phyloP scores from a whole-genome alignment of 2,888 invertebrate genomes.

The Erebia epiphron region DNA sequence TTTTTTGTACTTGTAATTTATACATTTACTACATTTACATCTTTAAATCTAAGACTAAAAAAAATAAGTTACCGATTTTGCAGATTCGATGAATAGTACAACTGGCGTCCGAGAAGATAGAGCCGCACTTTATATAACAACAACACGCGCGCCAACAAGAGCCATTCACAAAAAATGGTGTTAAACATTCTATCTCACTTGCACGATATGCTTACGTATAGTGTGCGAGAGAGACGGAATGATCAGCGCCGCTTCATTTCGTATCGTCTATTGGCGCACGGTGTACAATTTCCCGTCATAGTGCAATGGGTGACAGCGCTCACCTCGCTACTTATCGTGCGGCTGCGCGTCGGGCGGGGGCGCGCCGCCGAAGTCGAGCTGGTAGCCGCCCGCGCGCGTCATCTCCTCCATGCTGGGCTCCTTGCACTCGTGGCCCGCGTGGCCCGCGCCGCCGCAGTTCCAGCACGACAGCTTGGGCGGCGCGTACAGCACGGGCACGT shows the following conservation, averaged over 20 bases:
- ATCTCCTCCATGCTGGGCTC: slow-evolving; percentile 97
- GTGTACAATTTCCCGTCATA: slow-evolving; percentile 42
- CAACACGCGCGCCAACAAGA: not conserved
- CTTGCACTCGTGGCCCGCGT: slow-evolving; percentile 93
- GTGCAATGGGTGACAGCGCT: slow-evolving; percentile 55
- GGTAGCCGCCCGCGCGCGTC: slow-evolving; percentile 88
- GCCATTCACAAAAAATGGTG: no score
- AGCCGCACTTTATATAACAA: not conserved
- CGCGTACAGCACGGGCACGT: slow-evolving; percentile 81
- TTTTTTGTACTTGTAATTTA: slow-evolving; percentile 35
- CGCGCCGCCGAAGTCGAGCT: slow-evolving; percentile 85
- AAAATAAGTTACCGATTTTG: slow-evolving; percentile 17
- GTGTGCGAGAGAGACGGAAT: no score
- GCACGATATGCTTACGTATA: no score
- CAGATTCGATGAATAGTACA: slow-evolving; percentile 13
- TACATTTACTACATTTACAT: slow-evolving; percentile 24
- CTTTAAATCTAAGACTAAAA: slow-evolving; percentile 20
- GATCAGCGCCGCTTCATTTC: no score
- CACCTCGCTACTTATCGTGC: not conserved
- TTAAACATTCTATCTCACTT: no score
- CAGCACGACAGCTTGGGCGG: slow-evolving; percentile 90
- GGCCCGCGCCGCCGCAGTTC: slow-evolving; percentile 94
- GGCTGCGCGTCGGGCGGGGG: slow-evolving; percentile 54
- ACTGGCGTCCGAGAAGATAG: not conserved
- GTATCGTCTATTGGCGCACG: no score